Conservation (phyloP, 2,888 invertebrate species). For the Bellardia bayeri region DNA sequence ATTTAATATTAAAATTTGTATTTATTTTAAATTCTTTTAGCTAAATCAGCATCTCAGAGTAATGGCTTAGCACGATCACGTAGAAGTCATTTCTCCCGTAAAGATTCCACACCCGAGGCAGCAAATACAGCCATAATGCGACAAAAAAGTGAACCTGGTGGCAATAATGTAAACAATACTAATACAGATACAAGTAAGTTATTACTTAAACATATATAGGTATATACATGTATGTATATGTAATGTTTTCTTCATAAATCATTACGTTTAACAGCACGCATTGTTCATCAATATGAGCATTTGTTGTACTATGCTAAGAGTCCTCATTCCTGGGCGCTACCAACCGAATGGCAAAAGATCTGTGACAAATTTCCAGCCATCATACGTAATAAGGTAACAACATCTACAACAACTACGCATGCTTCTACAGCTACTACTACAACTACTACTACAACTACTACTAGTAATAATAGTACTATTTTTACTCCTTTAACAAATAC, state of each 20-base stretch:
- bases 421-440: slow-evolving; percentile 67
- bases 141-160: slow-evolving; percentile 76
- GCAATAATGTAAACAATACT: slow-evolving; percentile 66
- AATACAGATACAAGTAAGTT: slow-evolving; percentile 77
- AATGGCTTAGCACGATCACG: slow-evolving; percentile 83
- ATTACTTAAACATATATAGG: not conserved
- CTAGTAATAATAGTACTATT: slow-evolving; percentile 65
- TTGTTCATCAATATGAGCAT: slow-evolving; percentile 83
- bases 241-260: not conserved
- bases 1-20: not conserved
- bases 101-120: slow-evolving; percentile 83
- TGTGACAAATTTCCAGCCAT: slow-evolving; percentile 82
- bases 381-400: slow-evolving; percentile 84
- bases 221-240: not conserved
- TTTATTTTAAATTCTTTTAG: slow-evolving; percentile 57
- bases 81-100: slow-evolving; percentile 84
- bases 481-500: slow-evolving; percentile 62
- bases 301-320: slow-evolving; percentile 83
- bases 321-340: slow-evolving; percentile 83
- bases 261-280: slow-evolving; percentile 78
- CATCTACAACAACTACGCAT: slow-evolving; percentile 78
- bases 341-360: slow-evolving; percentile 83
- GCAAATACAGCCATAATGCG: slow-evolving; percentile 71
- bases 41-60: slow-evolving; percentile 75
- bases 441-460: slow-evolving; percentile 66